Base-by-base conservation (phyloP, 2,888 invertebrate genomes). In the Philonicus albiceps region DNA sequence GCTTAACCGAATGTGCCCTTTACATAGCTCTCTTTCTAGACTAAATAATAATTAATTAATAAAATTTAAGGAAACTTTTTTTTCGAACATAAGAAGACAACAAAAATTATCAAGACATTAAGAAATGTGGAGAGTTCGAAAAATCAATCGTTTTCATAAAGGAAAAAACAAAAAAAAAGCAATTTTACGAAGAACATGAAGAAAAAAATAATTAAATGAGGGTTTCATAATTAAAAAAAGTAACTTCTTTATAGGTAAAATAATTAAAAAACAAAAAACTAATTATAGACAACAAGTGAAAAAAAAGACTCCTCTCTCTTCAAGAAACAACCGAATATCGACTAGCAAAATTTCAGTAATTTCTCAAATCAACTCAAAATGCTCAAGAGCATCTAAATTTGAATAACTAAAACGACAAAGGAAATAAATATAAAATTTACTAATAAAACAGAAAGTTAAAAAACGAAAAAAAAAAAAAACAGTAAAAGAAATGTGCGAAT, bases 1-100 rank as follows among this genome's bases (percentile, higher is more conserved):
- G 92, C 92, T 92, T 92, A 92, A 92, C 92, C 92, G 91, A 92
- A 92, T 92, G 92, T 92, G 92, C 92, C 92, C 92, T 92, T 88
- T 92, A 91, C 90, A 91, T 91, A 92, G 91, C 91, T 92, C 91
- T 92, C 91, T 91, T 91, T 92, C 90, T 91, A 91, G 90, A 90
- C 90, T 80, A 73, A 86, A 83, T 73, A 49, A 81, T 49, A 84
- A 73, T 72, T 43, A 84, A n/a, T 84, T 43, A 75, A 64, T 64
- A 64, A 64, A 64, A 27, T 64, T 74, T 74, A 74, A 74, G 53
- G 34, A 81, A 81, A 64, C 64, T 27, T 64, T 64, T 64, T 64
- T 81, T 81, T 81, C 55, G 53, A 81, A 81, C 34, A 64, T 55
- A 34, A 55, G 27, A 74, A 74, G 49, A 64, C 27, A 86, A 78